Conservation (phyloP, 2,888 invertebrate genomes). For the Pecten maximus region DNA sequence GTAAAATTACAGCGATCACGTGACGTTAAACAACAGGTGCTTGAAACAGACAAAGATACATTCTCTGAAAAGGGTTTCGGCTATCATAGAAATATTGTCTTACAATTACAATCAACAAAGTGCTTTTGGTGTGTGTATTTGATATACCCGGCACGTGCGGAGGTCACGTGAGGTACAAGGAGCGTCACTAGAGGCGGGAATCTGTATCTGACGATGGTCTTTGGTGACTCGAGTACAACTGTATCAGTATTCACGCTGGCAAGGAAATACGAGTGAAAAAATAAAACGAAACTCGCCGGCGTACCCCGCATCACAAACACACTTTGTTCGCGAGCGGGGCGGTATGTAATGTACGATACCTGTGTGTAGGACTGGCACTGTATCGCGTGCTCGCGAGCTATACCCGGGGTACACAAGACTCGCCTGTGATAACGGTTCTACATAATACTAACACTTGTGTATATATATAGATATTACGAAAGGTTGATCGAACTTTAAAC, state of each 20-base stretch:
- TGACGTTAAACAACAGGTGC: too few relatives aligned
- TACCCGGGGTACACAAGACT: background rate
- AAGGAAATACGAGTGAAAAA: background rate
- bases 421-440: background rate
- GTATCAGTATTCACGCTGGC: background rate
- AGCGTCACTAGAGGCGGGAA: background rate
- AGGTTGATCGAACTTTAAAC: conserved; percentile 15
- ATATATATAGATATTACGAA: conserved; percentile 27
- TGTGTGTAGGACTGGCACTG: background rate
- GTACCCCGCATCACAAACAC: background rate
- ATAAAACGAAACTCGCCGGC: background rate
- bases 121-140: background rate
- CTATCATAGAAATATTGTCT: background rate
- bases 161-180: background rate
- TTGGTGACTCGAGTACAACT: background rate
- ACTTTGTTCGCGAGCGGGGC: conserved; percentile 14
- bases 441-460: background rate
- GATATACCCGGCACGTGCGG: background rate
- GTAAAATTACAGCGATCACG: too few relatives aligned
- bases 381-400: background rate
- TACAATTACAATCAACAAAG: background rate
- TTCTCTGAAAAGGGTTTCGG: background rate
- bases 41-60: background rate
- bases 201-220: background rate
- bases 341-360: background rate